Evolutionary conservation across 2,888 invertebrate species (phyloP).

Genomic region (Atrina japonica): DNA sequence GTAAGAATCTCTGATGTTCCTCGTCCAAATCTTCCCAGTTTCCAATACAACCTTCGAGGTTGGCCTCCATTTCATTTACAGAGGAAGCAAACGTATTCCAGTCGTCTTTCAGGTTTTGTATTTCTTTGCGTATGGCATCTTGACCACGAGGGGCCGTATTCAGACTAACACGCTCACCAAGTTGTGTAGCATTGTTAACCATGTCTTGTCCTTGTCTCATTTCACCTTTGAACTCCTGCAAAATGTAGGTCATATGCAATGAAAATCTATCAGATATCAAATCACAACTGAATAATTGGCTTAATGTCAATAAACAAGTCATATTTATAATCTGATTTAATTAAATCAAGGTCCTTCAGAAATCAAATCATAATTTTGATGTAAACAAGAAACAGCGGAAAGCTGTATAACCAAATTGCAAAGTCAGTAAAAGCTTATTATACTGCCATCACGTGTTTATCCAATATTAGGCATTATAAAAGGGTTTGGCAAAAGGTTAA

Average conservation of each 20-base stretch:
- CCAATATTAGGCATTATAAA: too few relatives aligned
- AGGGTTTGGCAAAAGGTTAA: too few relatives aligned
- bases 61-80: conserved; percentile 86
- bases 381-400: too few relatives aligned
- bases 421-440: too few relatives aligned
- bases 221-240: conserved; percentile 84
- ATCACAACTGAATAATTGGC: not conserved
- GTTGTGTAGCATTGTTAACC: conserved; percentile 86
- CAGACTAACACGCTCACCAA: conserved; percentile 81
- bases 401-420: too few relatives aligned
- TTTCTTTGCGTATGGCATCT: conserved; percentile 73
- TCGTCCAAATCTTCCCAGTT: conserved; percentile 95
- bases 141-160: conserved; percentile 84
- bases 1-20: conserved; percentile 90
- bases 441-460: too few relatives aligned
- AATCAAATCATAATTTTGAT: too few relatives aligned
- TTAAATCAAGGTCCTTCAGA: too few relatives aligned
- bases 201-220: conserved; percentile 82
- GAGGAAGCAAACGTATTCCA: conserved; percentile 78
- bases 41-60: conserved; percentile 93
- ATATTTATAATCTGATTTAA: too few relatives aligned
- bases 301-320: too few relatives aligned
- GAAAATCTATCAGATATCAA: not conserved
- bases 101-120: conserved; percentile 72
- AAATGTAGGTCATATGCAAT: not conserved